A percentile compares a stretch with the other conserved stretches of the same genome.
phyloP scores from a whole-genome alignment of 2,888 invertebrate genomes.

The Nomada fucata region DNA sequence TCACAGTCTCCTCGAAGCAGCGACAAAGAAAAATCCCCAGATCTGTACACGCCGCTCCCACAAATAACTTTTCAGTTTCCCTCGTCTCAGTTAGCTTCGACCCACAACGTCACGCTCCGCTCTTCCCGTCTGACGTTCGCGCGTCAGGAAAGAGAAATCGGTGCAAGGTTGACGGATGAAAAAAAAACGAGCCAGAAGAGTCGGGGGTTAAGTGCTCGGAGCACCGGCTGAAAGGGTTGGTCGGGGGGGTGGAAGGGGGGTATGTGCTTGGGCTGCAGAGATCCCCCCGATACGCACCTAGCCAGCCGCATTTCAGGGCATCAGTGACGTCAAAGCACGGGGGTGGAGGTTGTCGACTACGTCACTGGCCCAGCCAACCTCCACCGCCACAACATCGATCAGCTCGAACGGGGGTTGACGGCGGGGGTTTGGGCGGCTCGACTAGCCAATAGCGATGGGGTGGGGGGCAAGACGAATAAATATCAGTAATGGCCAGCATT shows the following conservation, averaged over 20 bases:
- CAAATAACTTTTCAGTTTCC: too few relatives aligned
- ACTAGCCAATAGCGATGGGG: background rate
- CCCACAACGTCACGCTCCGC: too few relatives aligned
- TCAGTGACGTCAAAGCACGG: slow-evolving; percentile 80
- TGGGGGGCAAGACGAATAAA: slow-evolving; percentile 51
- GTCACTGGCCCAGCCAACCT: slow-evolving; percentile 78
- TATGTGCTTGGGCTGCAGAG: slow-evolving; percentile 52
- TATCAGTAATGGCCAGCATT: slow-evolving; percentile 65
- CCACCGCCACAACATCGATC: slow-evolving; percentile 72
- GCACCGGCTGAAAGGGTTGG: background rate
- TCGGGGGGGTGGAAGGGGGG: background rate
- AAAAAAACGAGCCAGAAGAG: background rate
- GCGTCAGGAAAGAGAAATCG: background rate
- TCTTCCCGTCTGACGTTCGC: too few relatives aligned
- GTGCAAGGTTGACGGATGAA: slow-evolving; percentile 30
- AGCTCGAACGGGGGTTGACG: slow-evolving; percentile 40
- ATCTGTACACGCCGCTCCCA: too few relatives aligned
- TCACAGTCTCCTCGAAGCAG: too few relatives aligned
- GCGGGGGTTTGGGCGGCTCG: background rate
- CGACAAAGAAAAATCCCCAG: too few relatives aligned
- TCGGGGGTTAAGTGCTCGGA: slow-evolving; percentile 34
- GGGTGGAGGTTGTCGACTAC: slow-evolving; percentile 78
- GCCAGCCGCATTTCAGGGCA: slow-evolving; percentile 80
- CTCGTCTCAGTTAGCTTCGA: too few relatives aligned
- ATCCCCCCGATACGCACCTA: slow-evolving; percentile 72